These are phyloP conservation scores for Pogonognathellus flavescens DNA, from an alignment of 1,140 invertebrate genomes.

Conservation along the genomic window DNA sequence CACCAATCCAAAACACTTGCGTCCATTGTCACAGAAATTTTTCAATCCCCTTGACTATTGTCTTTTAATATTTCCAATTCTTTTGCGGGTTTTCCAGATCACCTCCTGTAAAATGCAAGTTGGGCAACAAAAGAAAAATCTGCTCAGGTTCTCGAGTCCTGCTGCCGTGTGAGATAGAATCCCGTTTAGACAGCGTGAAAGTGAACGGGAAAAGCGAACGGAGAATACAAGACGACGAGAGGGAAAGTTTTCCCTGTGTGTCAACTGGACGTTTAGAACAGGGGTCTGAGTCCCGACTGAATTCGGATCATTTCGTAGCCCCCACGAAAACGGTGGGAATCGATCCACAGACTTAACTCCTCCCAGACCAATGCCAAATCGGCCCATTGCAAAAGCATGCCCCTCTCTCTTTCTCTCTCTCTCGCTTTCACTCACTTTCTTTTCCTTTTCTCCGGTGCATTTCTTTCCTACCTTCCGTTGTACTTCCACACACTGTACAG, in stretches of 20 bases:
- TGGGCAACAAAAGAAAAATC: slow-evolving; percentile 46
- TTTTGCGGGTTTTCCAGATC: slow-evolving; percentile 31
- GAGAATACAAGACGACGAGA: not conserved
- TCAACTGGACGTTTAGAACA: slow-evolving; percentile 8
- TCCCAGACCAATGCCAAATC: slow-evolving; percentile 34
- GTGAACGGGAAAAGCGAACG: slow-evolving; percentile 13
- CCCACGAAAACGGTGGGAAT: slow-evolving; percentile 22
- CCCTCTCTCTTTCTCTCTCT: not conserved
- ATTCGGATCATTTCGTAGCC: slow-evolving; percentile 7
- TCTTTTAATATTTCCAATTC: not conserved
- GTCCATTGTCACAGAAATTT: slow-evolving; percentile 8
- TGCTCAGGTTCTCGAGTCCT: slow-evolving; percentile 42
- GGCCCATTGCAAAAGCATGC: slow-evolving; percentile 36
- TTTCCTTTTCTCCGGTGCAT: not conserved
- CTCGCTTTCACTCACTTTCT: not conserved
- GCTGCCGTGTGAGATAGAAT: slow-evolving; percentile 43
- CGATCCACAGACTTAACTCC: not conserved
- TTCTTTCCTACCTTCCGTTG: not conserved
- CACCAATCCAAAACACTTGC: not conserved
- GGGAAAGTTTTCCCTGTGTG: not conserved
- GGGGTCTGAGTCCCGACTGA: slow-evolving; percentile 29
- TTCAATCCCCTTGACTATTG: not conserved
- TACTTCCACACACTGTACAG: too few relatives aligned
- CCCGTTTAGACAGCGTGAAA: slow-evolving; percentile 18
- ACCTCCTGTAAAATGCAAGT: slow-evolving; percentile 42